Evolutionary conservation across 1,140 invertebrate species (phyloP), one percentile per base, ranked within the genome.

Genomic region (Eriosoma lanigerum): DNA sequence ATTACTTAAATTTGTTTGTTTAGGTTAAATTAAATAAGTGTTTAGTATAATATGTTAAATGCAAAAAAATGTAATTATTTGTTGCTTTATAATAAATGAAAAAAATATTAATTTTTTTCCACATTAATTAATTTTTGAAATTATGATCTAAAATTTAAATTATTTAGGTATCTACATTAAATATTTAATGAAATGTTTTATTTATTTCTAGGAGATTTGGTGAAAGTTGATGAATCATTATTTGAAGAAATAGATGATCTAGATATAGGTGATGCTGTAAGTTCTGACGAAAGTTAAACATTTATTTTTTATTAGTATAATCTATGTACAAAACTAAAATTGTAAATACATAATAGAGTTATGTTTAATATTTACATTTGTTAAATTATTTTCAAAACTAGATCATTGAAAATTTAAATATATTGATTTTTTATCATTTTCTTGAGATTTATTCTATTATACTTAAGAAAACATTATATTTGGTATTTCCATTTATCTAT

Each of bases 211-310:
- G 93, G 92, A 83, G 95, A 95, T 86, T 89, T 90, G 82, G 94
- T 97, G 2, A 95, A 96, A 87, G 95, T 97, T 24, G 95, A 98
- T 87, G 96, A 98, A 87, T 94, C 94, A 64, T 86, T 98, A 9
- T 97, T 97, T 86, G 94, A 97, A 91, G 94, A 96, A 87, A 86
- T 97, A 81, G 94, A 96, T 83, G 94, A 96, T 85, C 87, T 97
- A 48, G 95, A 96, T 82, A 86, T 97, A 66, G 92, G 91, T 83
- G 94, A 94, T 82, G 92, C 92, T 29, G 88, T 89, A 48, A 68
- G 66, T 60, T 58, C 66, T 19, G 81, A 82, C 38, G 48, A 56
- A 17, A 92, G 84, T 72, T 72, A n/a, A 72, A 50, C 0, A 52
- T n/a, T 32, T n/a, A 17, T 64, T 21, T 44, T 50, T 26, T 70